Percentiles rank a stretch among this genome's conserved stretches.
These are phyloP conservation scores for Ryuthela nishihirai DNA, from an alignment of 2,888 invertebrate genomes.

Conservation along the genomic window DNA sequence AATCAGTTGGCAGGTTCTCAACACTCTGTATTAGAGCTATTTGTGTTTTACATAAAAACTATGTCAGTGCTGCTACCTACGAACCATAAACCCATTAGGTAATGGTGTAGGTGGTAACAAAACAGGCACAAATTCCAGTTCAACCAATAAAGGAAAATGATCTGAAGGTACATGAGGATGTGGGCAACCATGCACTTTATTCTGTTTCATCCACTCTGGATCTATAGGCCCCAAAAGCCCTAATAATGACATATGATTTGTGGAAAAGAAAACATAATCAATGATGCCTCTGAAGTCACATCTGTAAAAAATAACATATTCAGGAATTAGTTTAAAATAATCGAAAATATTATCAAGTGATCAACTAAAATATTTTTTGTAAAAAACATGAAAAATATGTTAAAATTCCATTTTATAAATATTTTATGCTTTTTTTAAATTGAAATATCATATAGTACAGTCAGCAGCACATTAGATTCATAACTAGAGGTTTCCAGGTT, in stretches of 20 bases:
- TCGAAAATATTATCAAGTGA: too few relatives aligned
- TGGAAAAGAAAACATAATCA: slow-evolving; percentile 98
- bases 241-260: slow-evolving; percentile 89
- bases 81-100: slow-evolving; percentile 74
- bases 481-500: too few relatives aligned
- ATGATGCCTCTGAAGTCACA: slow-evolving; percentile 99
- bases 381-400: too few relatives aligned
- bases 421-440: too few relatives aligned
- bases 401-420: too few relatives aligned
- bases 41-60: too few relatives aligned
- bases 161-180: slow-evolving; percentile 97
- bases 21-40: too few relatives aligned
- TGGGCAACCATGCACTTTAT: slow-evolving; percentile 96
- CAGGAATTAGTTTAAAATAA: too few relatives aligned
- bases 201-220: slow-evolving; percentile 79
- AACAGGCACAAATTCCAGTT: slow-evolving; percentile 78
- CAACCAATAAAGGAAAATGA: slow-evolving; percentile 87
- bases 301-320: slow-evolving; percentile 60
- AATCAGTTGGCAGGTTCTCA: too few relatives aligned
- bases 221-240: slow-evolving; percentile 93
- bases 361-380: too few relatives aligned
- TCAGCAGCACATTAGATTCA: too few relatives aligned
- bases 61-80: slow-evolving; percentile 86
- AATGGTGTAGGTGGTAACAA: slow-evolving; percentile 42
- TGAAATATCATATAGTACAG: too few relatives aligned